Base-by-base conservation (phyloP, 2,888 invertebrate species). In the Stegana nigrithorax region DNA sequence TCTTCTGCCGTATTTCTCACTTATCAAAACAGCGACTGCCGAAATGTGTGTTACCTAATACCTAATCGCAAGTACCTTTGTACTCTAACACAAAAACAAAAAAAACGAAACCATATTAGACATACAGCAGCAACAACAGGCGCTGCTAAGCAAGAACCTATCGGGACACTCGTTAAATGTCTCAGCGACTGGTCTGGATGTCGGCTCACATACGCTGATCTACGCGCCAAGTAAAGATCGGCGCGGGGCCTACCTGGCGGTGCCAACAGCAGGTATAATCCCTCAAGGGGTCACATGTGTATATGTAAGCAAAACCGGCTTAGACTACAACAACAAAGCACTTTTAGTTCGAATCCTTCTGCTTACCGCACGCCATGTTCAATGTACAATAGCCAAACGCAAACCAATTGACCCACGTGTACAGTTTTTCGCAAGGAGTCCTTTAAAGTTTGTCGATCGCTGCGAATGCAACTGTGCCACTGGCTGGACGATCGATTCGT, bases 241-340 rank as follows among this genome's bases (percentile, higher is more conserved):
- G 81, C 87, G 89, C 73, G 89, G 90, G 84, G 88, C 88, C 76
- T 90, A 90, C 82, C 86, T 89, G 81, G 88, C 89, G 73, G 89
- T 90, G 76, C 89, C 90, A 87, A 89, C 89, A n/a, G n/a, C n/a
- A 85, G 85, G 85, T 85, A 85, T 72, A 70, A n/a, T n/a, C n/a
- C n/a, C n/a, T n/a, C n/a, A n/a, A n/a, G n/a, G n/a, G n/a, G n/a
- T n/a, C n/a, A n/a, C n/a, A n/a, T n/a, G n/a, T n/a, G n/a, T n/a
- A n/a, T n/a, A n/a, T n/a, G n/a, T n/a, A n/a, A n/a, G n/a, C n/a
- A n/a, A n/a, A n/a, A n/a, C n/a, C n/a, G n/a, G n/a, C n/a, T n/a
- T n/a, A n/a, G n/a, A n/a, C n/a, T n/a, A n/a, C n/a, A n/a, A n/a
- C n/a, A n/a, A n/a, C n/a, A n/a, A n/a, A n/a, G n/a, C n/a, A n/a